Conservation (phyloP, 2,797 vertebrate genomes). For the Pangasius macronema region DNA sequence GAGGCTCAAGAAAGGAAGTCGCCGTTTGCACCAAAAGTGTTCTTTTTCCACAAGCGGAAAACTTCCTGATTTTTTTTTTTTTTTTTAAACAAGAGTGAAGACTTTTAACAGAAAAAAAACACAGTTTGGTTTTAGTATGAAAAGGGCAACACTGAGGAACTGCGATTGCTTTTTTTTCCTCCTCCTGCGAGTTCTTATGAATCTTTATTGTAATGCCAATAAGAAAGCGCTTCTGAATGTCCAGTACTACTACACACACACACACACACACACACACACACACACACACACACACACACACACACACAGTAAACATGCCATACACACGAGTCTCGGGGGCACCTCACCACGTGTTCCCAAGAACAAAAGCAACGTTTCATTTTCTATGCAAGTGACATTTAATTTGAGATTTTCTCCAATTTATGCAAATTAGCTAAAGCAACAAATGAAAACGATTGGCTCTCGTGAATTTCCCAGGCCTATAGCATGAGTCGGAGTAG, state of each 20-base stretch:
- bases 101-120: slow-evolving; percentile 30
- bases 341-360: background rate
- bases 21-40: slow-evolving; percentile 38
- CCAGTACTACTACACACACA: slow-evolving; percentile 81
- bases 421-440: background rate
- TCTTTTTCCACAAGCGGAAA: slow-evolving; percentile 41
- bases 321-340: background rate
- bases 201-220: slow-evolving; percentile 94
- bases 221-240: slow-evolving; percentile 99
- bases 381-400: slow-evolving; percentile 5
- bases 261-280: slow-evolving; percentile 59
- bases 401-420: background rate
- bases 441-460: background rate
- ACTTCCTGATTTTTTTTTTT: slow-evolving; percentile 57
- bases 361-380: background rate
- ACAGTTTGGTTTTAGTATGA: slow-evolving; percentile 89
- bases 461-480: background rate
- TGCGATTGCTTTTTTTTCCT: slow-evolving; percentile 83
- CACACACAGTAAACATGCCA: background rate
- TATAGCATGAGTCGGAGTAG: background rate
- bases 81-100: slow-evolving; percentile 64
- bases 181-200: slow-evolving; percentile 79
- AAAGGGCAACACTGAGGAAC: slow-evolving; percentile 83
- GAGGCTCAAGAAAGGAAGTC: slow-evolving; percentile 31
- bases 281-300: slow-evolving; percentile 75